phyloP scores from a whole-genome alignment of 2,888 invertebrate genomes.

The Ctena decussata region DNA sequence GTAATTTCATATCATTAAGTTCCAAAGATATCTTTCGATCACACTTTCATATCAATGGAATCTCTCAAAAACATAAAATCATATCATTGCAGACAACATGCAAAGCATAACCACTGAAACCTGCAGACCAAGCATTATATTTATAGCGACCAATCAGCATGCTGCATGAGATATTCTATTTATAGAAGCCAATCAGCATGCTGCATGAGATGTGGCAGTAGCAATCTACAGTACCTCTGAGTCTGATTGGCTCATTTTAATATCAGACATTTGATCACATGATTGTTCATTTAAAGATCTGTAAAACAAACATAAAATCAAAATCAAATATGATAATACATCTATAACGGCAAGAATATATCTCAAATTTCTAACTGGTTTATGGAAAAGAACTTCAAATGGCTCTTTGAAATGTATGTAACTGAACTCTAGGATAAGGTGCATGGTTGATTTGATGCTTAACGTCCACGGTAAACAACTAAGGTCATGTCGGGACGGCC shows the following conservation, averaged over 20 bases:
- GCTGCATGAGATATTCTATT: slow-evolving; percentile 51
- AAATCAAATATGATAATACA: too few relatives aligned
- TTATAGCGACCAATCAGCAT: slow-evolving; percentile 60
- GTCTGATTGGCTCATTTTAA: slow-evolving; percentile 80
- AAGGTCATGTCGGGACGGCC: too few relatives aligned
- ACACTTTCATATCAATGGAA: neutral
- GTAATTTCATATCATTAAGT: neutral
- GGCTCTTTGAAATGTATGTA: too few relatives aligned
- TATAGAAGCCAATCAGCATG: slow-evolving; percentile 60
- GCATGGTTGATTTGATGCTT: too few relatives aligned
- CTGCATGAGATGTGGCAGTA: slow-evolving; percentile 37
- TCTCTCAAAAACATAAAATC: neutral
- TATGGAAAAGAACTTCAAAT: too few relatives aligned
- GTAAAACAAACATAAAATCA: neutral
- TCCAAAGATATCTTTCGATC: neutral
- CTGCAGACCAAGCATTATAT: slow-evolving; percentile 26
- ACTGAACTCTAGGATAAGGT: too few relatives aligned
- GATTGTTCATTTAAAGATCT: slow-evolving; percentile 69
- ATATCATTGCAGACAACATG: slow-evolving; percentile 5
- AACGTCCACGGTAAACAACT: too few relatives aligned
- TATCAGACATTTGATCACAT: slow-evolving; percentile 82
- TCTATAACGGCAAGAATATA: too few relatives aligned
- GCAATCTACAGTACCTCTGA: slow-evolving; percentile 60
- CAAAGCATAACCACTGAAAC: slow-evolving; percentile 13
- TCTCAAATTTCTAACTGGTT: too few relatives aligned